Percentiles rank a stretch among this genome's conserved stretches.
These are phyloP conservation scores for Melinaea marsaeus DNA, from an alignment of 2,888 invertebrate genomes.

Conservation along the genomic window DNA sequence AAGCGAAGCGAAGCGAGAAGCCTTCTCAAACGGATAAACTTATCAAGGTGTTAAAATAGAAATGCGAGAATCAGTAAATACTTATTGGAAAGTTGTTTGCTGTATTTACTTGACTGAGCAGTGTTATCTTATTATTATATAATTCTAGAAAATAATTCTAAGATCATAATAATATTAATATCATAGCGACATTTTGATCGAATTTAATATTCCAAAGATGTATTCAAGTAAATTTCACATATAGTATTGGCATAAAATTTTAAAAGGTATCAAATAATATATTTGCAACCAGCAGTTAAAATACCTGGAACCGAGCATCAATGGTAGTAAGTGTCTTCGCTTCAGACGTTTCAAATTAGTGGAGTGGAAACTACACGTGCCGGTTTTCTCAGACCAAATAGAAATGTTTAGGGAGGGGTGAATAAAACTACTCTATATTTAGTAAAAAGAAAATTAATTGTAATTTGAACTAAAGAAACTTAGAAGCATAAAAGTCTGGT, in stretches of 20 bases:
- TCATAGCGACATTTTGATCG: not conserved
- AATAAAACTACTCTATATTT: no score
- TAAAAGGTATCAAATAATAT: no score
- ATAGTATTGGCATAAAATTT: no score
- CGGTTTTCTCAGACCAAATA: conserved; percentile 24
- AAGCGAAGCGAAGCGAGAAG: conserved; percentile 16
- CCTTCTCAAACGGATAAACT: conserved; percentile 22
- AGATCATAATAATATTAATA: not conserved
- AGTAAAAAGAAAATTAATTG: no score
- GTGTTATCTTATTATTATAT: not conserved
- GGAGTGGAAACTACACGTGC: conserved; percentile 29
- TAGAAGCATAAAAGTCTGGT: no score
- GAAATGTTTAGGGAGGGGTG: not conserved
- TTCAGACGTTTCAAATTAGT: conserved; percentile 25
- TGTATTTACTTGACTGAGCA: conserved; percentile 6
- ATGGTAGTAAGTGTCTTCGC: conserved; percentile 22
- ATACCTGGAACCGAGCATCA: conserved; percentile 14
- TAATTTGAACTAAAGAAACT: no score
- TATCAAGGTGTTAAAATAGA: conserved; percentile 17
- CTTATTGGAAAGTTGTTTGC: conserved; percentile 3
- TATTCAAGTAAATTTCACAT: no score
- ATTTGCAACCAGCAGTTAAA: not conserved
- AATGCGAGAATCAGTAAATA: conserved; percentile 10
- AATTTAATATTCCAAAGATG: no score
- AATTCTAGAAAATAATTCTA: no score